phyloP scores from a whole-genome alignment of 2,113 vertebrate species.

The Trematomus loennbergii region DNA sequence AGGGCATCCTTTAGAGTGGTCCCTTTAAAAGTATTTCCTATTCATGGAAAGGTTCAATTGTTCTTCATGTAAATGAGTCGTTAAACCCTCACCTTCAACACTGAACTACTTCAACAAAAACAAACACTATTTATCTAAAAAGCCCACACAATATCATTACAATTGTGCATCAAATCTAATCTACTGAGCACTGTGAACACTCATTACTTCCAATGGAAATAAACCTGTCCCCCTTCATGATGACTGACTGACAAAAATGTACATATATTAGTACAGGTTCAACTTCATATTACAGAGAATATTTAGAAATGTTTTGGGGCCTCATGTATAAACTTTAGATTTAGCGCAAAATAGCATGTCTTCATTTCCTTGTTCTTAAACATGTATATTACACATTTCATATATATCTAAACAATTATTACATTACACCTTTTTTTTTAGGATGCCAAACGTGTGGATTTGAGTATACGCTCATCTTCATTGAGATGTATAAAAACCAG shows the following conservation, averaged over 20 bases:
- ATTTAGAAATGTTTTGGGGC: neutral
- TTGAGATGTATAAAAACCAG: neutral
- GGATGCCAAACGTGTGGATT: neutral
- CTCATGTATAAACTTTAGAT: conserved; percentile 34
- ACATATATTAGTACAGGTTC: neutral
- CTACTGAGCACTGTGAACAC: neutral
- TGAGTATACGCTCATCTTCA: neutral
- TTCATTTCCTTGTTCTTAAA: neutral
- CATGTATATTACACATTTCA: neutral
- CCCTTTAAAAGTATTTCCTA: neutral
- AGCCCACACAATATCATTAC: neutral
- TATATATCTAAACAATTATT: neutral
- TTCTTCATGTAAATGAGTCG: conserved; percentile 1
- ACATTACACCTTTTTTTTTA: neutral
- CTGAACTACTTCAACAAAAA: neutral
- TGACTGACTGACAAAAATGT: neutral
- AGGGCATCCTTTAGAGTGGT: neutral
- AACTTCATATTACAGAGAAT: neutral
- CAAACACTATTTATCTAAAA: neutral
- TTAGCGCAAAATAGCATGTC: conserved; percentile 10
- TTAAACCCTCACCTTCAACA: neutral
- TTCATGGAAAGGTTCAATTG: neutral
- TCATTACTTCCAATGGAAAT: neutral
- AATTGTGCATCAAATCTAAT: neutral
- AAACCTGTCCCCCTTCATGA: neutral